These are phyloP conservation scores for Pararge aegeria DNA, from an alignment of 1,140 invertebrate genomes.

Conservation along the genomic window DNA sequence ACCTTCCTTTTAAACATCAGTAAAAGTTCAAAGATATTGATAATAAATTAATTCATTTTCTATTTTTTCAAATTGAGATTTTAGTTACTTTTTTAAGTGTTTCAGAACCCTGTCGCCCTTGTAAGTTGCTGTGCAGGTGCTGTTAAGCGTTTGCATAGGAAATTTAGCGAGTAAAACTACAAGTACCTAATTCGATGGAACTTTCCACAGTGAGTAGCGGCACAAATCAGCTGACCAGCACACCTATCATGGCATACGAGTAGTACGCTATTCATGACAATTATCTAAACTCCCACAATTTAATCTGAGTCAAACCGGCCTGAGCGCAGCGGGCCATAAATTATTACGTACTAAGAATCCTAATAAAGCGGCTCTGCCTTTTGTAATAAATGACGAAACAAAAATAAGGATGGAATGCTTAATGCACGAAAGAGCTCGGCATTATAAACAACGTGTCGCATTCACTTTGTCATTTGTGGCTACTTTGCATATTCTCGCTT, in stretches of 20 bases:
- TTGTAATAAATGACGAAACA: slow-evolving; percentile 77
- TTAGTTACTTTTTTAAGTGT: no score
- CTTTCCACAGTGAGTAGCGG: slow-evolving; percentile 31
- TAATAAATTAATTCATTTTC: no score
- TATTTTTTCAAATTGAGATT: no score
- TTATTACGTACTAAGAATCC: slow-evolving; percentile 72
- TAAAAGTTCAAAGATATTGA: no score
- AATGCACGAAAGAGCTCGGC: slow-evolving; percentile 47
- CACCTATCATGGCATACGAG: slow-evolving; percentile 28
- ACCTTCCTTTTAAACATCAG: no score
- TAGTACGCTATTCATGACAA: slow-evolving; percentile 35
- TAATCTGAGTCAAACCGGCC: slow-evolving; percentile 58
- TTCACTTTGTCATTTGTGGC: slow-evolving; percentile 30
- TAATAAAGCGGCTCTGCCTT: slow-evolving; percentile 68
- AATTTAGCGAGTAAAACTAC: no score
- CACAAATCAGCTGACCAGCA: slow-evolving; percentile 35
- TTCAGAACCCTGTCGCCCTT: no score
- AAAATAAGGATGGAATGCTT: slow-evolving; percentile 72
- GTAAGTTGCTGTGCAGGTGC: no score
- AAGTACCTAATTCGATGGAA: no score
- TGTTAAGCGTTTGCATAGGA: no score
- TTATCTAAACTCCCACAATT: slow-evolving; percentile 57
- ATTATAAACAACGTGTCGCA: slow-evolving; percentile 33
- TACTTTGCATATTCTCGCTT: slow-evolving; percentile 5
- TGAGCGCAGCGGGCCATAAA: slow-evolving; percentile 55